Evolutionary conservation across 2,888 invertebrate genomes (phyloP), one percentile per base, ranked within the genome.

Genomic region (Fragum fragum): DNA sequence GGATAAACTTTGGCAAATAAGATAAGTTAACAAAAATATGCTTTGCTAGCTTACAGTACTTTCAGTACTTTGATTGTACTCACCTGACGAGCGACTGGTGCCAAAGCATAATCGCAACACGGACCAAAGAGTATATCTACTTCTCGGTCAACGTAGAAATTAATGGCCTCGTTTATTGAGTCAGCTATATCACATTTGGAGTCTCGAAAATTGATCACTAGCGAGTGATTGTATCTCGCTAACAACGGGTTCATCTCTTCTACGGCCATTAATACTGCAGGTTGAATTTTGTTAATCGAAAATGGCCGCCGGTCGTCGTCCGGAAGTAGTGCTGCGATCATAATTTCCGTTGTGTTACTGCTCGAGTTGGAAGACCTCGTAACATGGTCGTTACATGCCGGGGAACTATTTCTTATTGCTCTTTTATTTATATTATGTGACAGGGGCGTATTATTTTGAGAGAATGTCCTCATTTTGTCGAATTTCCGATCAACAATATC

Each of bases 61-160:
- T n/a, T n/a, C n/a, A n/a, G n/a, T n/a, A 5, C 23, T 6, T 1
- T n/a, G 14, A n/a, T n/a, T n/a, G n/a, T 47, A 63, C 66, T 78
- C 26, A 82, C 82, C 77, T 98, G 96, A 79, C 98, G 95, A 5
- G 97, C 98, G 3, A 98, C 97, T 0, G 98, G 98, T 91, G 98
- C 98, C 88, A 98, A 94, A 0, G 98, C 97, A 53, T 98, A 94
- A 76, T 94, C 94, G 81, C 93, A 94, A 70, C 87, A 88, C 0
- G 94, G 94, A 0, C 94, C 94, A 66, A 94, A 90, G 73, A 93
- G 90, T 5, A 93, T 90, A 74, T 92, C 86, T 7, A 91, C 88
- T 36, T 91, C 88, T 26, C 87, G 85, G 32, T 86, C 86, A n/a
- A 92, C 90, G 61, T 88, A 91, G 72, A 90, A 92, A 61, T 92